Evolutionary conservation across 2,888 invertebrate species (phyloP).

Genomic region (Hypomecis punctinalis): DNA sequence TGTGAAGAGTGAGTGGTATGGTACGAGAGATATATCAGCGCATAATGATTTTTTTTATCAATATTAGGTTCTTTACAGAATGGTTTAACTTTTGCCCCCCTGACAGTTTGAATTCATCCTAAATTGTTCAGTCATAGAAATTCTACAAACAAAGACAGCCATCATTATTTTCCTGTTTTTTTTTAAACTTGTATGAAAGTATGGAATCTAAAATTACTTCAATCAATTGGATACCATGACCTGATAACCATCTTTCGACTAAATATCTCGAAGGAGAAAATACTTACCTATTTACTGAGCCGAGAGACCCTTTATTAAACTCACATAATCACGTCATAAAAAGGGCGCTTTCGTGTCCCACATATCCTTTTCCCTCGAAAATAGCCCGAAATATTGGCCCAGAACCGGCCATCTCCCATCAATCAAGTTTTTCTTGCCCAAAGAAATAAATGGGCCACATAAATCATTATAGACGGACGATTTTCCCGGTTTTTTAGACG

Average conservation of each 20-base stretch:
- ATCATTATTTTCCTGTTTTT: no score
- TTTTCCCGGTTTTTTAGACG: conserved; percentile 58
- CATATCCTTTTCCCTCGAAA: conserved; percentile 44
- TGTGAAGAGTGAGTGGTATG: no score
- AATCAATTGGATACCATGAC: no score
- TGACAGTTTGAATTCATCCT: no score
- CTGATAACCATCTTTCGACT: not conserved
- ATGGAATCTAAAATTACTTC: no score
- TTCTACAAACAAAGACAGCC: no score
- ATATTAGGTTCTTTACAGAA: no score
- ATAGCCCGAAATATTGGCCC: conserved; percentile 60
- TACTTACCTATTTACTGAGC: not conserved
- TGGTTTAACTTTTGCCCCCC: no score
- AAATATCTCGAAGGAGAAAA: not conserved
- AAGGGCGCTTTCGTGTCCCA: conserved; percentile 44
- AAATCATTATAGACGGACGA: conserved; percentile 76
- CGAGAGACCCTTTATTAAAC: conserved; percentile 15
- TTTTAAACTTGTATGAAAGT: no score
- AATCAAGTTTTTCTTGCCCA: conserved; percentile 70
- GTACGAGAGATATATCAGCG: no score
- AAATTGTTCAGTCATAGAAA: no score
- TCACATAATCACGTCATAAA: conserved; percentile 25
- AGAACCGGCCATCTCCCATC: conserved; percentile 66
- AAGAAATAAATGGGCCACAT: conserved; percentile 73
- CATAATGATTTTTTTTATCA: no score